Percentiles rank a stretch among this genome's conserved stretches.
Evolutionary conservation across 2,888 invertebrate species (phyloP).

Genomic region (Syritta pipiens): DNA sequence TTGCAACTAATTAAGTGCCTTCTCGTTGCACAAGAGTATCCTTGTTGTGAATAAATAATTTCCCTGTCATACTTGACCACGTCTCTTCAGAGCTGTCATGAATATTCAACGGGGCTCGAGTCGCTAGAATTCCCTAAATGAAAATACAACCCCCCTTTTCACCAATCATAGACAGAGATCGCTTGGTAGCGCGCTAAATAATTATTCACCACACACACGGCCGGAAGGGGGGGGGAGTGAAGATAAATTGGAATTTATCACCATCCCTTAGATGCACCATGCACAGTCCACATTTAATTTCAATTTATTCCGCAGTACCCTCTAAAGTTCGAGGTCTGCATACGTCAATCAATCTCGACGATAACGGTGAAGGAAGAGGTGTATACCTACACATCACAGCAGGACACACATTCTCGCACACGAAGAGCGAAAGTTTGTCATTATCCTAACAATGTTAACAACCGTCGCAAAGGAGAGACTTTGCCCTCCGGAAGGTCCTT

Average conservation of each 20-base stretch:
- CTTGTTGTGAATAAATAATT: constrained; percentile 20
- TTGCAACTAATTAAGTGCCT: neutral
- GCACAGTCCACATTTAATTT: constrained; percentile 26
- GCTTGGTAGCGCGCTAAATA: constrained; percentile 21
- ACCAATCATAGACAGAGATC: constrained; percentile 31
- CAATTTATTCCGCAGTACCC: constrained; percentile 21
- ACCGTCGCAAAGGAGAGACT: constrained; percentile 19
- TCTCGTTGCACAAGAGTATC: too few relatives aligned
- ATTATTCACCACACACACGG: constrained; percentile 26
- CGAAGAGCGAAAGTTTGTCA: too few relatives aligned
- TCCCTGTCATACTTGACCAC: constrained; percentile 29
- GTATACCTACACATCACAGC: too few relatives aligned
- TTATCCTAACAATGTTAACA: too few relatives aligned
- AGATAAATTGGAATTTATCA: constrained; percentile 55
- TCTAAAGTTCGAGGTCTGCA: constrained; percentile 25
- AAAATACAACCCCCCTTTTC: constrained; percentile 15
- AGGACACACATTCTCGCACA: too few relatives aligned
- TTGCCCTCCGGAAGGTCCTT: constrained; percentile 5
- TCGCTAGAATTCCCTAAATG: constrained; percentile 34
- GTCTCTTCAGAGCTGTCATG: constrained; percentile 6
- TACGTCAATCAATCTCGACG: neutral
- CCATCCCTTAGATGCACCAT: constrained; percentile 23
- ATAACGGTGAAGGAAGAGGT: neutral
- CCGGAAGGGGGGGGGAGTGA: neutral
- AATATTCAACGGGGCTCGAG: constrained; percentile 42